Base-by-base conservation (phyloP, 2,888 invertebrate species). In the Timema podura region DNA sequence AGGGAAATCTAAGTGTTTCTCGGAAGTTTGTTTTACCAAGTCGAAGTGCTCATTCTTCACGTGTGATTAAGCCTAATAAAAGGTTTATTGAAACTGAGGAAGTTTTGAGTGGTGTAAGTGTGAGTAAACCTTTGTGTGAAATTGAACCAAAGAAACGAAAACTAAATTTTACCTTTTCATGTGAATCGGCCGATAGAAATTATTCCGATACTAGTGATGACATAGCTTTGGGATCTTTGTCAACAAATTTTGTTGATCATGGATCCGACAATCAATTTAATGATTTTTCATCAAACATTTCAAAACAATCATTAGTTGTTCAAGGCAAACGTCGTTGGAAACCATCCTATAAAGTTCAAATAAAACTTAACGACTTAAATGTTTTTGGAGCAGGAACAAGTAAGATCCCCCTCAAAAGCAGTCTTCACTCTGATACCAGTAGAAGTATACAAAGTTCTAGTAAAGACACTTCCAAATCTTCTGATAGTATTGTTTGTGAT, bases 61-160 rank as follows among this genome's bases (percentile, higher is more conserved):
- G 95, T 75, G 91, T 93, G 61, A 94, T 94, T 68, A 95, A 92
- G 80, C 94, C 95, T 57, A 94, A 93, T 78, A 95, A 93, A 81
- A 87, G 91, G 75, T 91, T 94, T 77, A 86, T 92, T 69, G 91
- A 91, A 78, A 87, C 87, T 72, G 87, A 88, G 73, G 88, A 86
- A 61, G 67, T 68, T n/a, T 57, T 68, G 44, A 70, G 68, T 64
- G 70, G 71, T 30, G 48, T 51, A 16, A 66, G 69, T 57, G 68
- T 64, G 11, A 54, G 44, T 48, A 47, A 65, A n/a, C 51, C 54
- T 46, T 51, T 51, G 15, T 54, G 64, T 70, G 51, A 45, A 46
- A 64, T 68, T 54, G 49, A 72, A 49, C 64, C 71, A 13, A 72
- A 72, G 64, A 72, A 68, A 61, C 70, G 68, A 48, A 72, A 67